Evolutionary conservation across 2,888 invertebrate genomes (phyloP).

Genomic region (Drosophila recens): DNA sequence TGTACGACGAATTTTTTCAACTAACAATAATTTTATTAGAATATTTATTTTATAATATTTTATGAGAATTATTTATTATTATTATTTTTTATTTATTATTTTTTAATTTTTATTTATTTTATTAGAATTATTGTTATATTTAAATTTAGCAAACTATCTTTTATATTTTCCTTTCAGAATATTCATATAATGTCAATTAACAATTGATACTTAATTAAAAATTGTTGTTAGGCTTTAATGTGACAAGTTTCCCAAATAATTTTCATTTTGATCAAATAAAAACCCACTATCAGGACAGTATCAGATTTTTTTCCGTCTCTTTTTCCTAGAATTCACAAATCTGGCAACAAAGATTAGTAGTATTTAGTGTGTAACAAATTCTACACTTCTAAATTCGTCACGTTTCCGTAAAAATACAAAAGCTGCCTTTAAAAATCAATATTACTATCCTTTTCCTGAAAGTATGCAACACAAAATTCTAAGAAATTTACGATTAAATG

Average conservation of each 20-base stretch:
- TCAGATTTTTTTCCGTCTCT: not conserved
- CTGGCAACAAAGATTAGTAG: not conserved
- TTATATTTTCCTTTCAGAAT: too few relatives aligned
- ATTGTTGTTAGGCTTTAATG: not conserved
- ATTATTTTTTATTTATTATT: too few relatives aligned
- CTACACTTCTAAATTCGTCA: not conserved
- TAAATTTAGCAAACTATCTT: too few relatives aligned
- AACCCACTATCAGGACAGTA: not conserved
- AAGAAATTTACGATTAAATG: not conserved
- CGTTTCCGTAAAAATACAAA: not conserved
- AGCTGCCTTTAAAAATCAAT: not conserved
- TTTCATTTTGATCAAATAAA: not conserved
- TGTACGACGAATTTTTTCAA: too few relatives aligned
- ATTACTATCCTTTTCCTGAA: not conserved
- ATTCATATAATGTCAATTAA: too few relatives aligned
- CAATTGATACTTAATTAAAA: too few relatives aligned
- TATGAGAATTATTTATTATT: too few relatives aligned
- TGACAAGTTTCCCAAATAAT: not conserved
- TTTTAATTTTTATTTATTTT: too few relatives aligned
- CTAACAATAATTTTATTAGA: too few relatives aligned
- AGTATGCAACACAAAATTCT: not conserved
- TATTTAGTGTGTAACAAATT: not conserved
- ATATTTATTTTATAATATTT: too few relatives aligned
- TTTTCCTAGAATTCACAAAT: not conserved
- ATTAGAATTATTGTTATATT: too few relatives aligned